A percentile compares a stretch with the other conserved stretches of the same genome.
Evolutionary conservation across 2,113 vertebrate genomes (phyloP).

Genomic region (Cyprinus carpio): DNA sequence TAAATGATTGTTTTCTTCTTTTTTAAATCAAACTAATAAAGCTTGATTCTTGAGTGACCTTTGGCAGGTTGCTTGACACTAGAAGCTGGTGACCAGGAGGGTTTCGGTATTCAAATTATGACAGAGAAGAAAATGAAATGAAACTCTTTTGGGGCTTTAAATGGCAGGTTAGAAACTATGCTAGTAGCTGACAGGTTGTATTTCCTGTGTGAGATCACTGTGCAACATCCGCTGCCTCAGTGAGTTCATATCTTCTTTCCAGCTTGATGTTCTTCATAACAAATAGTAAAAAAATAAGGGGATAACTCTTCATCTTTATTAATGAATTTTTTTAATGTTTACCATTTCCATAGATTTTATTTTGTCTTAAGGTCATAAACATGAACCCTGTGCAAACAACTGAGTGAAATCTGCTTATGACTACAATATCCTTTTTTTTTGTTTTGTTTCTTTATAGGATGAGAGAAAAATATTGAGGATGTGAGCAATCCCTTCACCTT

Average conservation of each 20-base stretch:
- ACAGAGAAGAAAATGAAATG: not conserved
- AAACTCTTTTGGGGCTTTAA: constrained; percentile 1
- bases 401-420: not conserved
- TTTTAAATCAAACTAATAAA: not conserved
- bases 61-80: not conserved
- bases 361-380: not conserved
- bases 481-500: not conserved
- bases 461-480: not conserved
- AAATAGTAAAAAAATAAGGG: not conserved
- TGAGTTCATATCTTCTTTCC: not conserved
- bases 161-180: not conserved
- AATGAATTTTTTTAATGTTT: not conserved
- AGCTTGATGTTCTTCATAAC: not conserved
- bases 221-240: not conserved
- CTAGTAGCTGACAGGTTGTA: constrained; percentile 1
- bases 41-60: not conserved
- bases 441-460: not conserved
- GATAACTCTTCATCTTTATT: not conserved
- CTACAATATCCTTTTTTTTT: not conserved
- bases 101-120: not conserved
- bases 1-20: not conserved
- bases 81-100: not conserved
- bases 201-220: constrained; percentile 21
- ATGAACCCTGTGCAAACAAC: not conserved
- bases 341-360: not conserved